These are phyloP conservation scores for Caenorhabditis parvicauda DNA, from an alignment of 2,888 invertebrate genomes.

Conservation along the genomic window DNA sequence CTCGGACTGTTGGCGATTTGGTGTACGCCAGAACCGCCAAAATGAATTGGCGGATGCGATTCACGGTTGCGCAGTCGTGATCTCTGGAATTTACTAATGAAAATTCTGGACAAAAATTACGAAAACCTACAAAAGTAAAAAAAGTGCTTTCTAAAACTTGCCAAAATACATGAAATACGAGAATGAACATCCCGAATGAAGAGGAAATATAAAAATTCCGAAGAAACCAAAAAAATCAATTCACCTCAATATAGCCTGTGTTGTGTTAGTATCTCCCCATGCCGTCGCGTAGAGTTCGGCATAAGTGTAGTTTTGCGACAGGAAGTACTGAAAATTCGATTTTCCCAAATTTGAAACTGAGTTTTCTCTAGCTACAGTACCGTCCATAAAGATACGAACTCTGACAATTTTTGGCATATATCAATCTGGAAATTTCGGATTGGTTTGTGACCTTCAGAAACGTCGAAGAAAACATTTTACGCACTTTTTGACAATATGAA, in stretches of 20 bases:
- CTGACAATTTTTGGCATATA: too few species aligned
- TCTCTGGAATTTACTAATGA: slow-evolving; percentile 18
- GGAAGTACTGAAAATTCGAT: slow-evolving; percentile 24
- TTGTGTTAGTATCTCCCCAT: slow-evolving; percentile 38
- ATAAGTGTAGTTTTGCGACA: slow-evolving; percentile 28
- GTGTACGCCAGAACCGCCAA: slow-evolving; percentile 49
- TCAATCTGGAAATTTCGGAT: background rate
- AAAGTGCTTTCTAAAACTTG: too few species aligned
- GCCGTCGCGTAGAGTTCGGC: slow-evolving; percentile 43
- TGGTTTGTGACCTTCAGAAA: too few species aligned
- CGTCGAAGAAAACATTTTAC: too few species aligned
- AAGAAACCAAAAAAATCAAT: slow-evolving; percentile 8
- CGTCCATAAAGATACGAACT: too few species aligned
- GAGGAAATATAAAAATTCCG: background rate
- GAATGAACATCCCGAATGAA: background rate
- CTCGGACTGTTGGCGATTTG: slow-evolving; percentile 27
- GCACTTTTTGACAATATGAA: too few species aligned
- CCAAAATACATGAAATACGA: slow-evolving; percentile 11
- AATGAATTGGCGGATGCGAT: slow-evolving; percentile 34
- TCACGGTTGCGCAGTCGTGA: slow-evolving; percentile 38
- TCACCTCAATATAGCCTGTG: slow-evolving; percentile 21
- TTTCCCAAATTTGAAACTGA: background rate
- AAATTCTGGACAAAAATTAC: background rate
- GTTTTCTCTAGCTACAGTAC: too few species aligned
- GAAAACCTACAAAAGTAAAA: background rate